These are phyloP conservation scores for Cebus imitator DNA, from an alignment of 2,113 vertebrate genomes.

Conservation along the genomic window DNA sequence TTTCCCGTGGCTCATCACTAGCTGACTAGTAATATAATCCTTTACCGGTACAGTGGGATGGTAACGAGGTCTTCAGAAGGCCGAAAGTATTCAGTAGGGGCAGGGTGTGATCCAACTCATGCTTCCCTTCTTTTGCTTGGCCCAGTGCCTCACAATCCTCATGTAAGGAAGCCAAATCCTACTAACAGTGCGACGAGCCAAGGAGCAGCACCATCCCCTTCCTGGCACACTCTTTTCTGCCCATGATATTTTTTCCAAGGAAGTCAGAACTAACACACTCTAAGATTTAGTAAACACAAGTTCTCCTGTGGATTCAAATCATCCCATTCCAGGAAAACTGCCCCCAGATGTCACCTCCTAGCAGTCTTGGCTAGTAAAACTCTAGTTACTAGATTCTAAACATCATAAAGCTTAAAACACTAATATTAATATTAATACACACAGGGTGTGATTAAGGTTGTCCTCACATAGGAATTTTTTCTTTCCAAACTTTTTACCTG, in stretches of 20 bases:
- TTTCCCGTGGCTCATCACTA: not conserved
- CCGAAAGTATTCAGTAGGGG: accelerated
- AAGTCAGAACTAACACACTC: not conserved
- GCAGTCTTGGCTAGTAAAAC: not conserved
- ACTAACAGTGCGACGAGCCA: not conserved
- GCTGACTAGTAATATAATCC: not conserved
- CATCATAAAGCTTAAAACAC: not conserved
- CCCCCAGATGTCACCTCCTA: not conserved
- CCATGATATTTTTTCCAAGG: not conserved
- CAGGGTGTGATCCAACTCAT: not conserved
- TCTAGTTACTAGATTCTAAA: not conserved
- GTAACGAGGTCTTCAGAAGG: not conserved
- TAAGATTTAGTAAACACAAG: not conserved
- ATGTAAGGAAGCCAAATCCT: not conserved
- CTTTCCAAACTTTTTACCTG: not conserved
- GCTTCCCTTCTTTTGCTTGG: not conserved
- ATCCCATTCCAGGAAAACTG: not conserved
- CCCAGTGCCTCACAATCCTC: not conserved
- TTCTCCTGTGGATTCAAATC: not conserved
- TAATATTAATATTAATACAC: not conserved
- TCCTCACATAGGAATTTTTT: not conserved
- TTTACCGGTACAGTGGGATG: not conserved
- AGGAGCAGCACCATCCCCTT: not conserved
- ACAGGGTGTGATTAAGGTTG: not conserved
- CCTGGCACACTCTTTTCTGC: not conserved